Evolutionary conservation across 1,140 invertebrate species (phyloP), one percentile per base, ranked within the genome.

Genomic region (Drosophila lini): DNA sequence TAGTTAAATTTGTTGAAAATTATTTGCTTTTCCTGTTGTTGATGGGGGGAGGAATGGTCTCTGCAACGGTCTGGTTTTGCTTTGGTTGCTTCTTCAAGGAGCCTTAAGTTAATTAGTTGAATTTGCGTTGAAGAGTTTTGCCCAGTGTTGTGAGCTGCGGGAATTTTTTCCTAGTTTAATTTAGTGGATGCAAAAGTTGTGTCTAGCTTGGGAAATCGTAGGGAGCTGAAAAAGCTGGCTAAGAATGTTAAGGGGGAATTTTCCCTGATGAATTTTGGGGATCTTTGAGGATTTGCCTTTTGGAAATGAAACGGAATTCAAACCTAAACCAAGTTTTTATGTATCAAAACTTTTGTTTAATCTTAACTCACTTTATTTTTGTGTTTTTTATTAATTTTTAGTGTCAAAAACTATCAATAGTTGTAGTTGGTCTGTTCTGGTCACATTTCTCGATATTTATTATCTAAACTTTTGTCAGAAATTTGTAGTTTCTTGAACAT

Each of bases 1-100:
- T 77, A 80, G 81, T 76, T 84, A 70, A 81, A 78, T 81, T 86
- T 81, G 79, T 76, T 76, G 70, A 68, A 84, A 83, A 80, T 86
- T 68, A 86, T 74, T 81, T 86, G 74, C 74, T 64, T 81, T 80
- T 78, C 64, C 47, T 80, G 59, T 48, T 55, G 59, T 68, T 73
- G 47, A 58, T 58, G 67, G 38, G 41, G 63, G 41, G 63, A 22
- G 48, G 63, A 9, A 11, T 3, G 32, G 47, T 19, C 45, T 62
- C 63, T 45, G 36, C 67, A 41, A 57, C 57, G 42, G 36, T 57
- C 60, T 75, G 77, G 50, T 64, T 32, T 42, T 41, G 61, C 65
- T 62, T 64, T 57, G 52, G 77, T 31, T 78, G 67, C 53, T 71
- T 56, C 58, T 53, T 78, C 62, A 53, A 76, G 48, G 41, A 63